Percentiles rank a stretch among this genome's conserved stretches.
Evolutionary conservation across 1,140 invertebrate species (phyloP).

Genomic region (Diorhabda sublineata): DNA sequence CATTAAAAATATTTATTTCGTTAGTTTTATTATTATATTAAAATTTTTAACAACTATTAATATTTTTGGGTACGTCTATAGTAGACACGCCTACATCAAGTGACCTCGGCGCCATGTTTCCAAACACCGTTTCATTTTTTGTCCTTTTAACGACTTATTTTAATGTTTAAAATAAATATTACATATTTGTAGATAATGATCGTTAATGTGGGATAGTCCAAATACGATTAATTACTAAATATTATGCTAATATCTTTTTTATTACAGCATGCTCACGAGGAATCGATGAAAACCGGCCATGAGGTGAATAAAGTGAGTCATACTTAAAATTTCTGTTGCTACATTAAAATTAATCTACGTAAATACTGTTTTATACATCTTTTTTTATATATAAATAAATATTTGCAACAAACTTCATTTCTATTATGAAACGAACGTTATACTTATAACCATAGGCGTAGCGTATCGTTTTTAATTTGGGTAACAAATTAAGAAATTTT

Average conservation of each 20-base stretch:
- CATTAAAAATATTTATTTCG: too few relatives aligned
- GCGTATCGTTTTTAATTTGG: too few relatives aligned
- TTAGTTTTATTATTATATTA: too few relatives aligned
- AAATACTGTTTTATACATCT: too few relatives aligned
- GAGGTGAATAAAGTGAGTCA: conserved; percentile 46
- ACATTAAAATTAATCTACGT: too few relatives aligned
- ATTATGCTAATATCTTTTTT: conserved; percentile 25
- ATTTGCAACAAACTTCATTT: too few relatives aligned
- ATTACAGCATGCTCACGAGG: conserved; percentile 50
- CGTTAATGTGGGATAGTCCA: neutral
- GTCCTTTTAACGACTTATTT: conserved; percentile 1
- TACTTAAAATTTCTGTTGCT: too few relatives aligned
- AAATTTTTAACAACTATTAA: too few relatives aligned
- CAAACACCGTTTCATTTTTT: neutral
- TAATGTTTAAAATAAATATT: conserved; percentile 12
- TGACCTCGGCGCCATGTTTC: conserved; percentile 14
- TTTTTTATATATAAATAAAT: too few relatives aligned
- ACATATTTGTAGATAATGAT: neutral
- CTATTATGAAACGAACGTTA: too few relatives aligned
- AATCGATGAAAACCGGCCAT: conserved; percentile 40
- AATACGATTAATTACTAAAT: neutral
- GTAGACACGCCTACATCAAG: conserved; percentile 14
- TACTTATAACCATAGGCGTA: too few relatives aligned
- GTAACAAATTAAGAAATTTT: too few relatives aligned
- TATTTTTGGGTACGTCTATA: neutral